These are phyloP conservation scores for Montipora cactus DNA, from an alignment of 64 coral and sea anemone genomes.

Conservation along the genomic window DNA sequence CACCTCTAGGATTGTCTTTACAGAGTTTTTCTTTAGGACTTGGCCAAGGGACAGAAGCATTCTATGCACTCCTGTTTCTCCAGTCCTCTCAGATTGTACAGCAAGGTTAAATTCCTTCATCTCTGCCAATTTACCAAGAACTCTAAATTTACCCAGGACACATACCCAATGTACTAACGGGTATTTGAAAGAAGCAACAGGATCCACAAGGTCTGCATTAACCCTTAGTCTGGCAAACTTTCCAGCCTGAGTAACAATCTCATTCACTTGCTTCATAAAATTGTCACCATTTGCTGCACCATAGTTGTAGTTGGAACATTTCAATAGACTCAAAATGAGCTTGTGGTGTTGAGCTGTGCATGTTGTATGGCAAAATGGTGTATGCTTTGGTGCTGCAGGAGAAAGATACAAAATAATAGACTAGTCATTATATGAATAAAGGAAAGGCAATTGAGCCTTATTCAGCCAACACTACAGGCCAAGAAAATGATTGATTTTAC, in stretches of 20 bases:
- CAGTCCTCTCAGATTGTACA: slow-evolving; percentile 19
- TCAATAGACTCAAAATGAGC: slow-evolving; percentile 6
- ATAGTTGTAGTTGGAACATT: slow-evolving; percentile 17
- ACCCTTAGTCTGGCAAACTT: not conserved
- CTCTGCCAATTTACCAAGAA: slow-evolving; percentile 1
- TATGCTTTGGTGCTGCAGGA: not conserved
- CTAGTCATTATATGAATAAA: too few relatives aligned
- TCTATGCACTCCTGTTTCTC: slow-evolving; percentile 38
- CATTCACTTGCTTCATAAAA: slow-evolving; percentile 34
- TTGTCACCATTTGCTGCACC: not conserved
- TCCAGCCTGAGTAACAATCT: slow-evolving; percentile 9
- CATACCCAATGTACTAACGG: slow-evolving; percentile 41
- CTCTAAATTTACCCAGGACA: slow-evolving; percentile 33
- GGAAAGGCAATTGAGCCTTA: too few relatives aligned
- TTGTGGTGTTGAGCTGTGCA: slow-evolving; percentile 3
- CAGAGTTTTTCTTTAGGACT: not conserved
- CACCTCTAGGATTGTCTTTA: not conserved
- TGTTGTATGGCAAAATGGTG: slow-evolving; percentile 1
- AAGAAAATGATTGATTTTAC: too few relatives aligned
- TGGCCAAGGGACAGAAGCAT: slow-evolving; percentile 26
- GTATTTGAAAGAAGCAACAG: slow-evolving; percentile 13
- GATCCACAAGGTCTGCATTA: slow-evolving; percentile 13
- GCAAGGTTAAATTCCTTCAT: slow-evolving; percentile 43
- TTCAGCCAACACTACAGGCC: too few relatives aligned
- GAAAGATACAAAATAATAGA: not conserved